These are phyloP conservation scores for Dolomedes plantarius DNA, from an alignment of 2,888 invertebrate genomes.

Conservation along the genomic window DNA sequence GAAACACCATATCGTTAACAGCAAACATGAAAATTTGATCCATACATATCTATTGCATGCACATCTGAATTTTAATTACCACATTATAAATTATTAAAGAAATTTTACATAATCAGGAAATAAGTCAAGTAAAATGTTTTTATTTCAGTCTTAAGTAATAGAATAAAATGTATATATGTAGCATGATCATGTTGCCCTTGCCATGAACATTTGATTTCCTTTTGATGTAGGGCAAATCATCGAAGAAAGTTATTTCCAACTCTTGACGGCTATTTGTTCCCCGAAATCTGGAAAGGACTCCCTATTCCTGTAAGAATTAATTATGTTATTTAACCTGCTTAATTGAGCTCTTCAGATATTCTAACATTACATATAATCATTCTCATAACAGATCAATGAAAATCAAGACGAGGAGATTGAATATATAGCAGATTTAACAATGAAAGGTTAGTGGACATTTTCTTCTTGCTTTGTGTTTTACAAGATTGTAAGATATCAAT, in stretches of 20 bases:
- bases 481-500: no score
- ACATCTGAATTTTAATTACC: no score
- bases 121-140: not conserved
- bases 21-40: no score
- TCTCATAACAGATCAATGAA: constrained; percentile 44
- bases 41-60: no score
- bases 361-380: not conserved
- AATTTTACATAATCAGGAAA: not conserved
- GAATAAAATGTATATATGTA: not conserved
- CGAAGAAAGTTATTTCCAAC: constrained; percentile 21
- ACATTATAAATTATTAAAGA: not conserved
- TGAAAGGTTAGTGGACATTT: constrained; percentile 46
- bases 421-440: constrained; percentile 22
- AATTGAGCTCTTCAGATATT: not conserved
- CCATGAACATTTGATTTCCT: not conserved
- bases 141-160: not conserved
- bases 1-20: no score
- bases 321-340: not conserved
- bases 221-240: constrained; percentile 28
- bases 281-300: constrained; percentile 43
- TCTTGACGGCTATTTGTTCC: constrained; percentile 30
- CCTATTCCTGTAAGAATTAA: constrained; percentile 26
- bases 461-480: no score
- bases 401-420: not conserved
- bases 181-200: not conserved